Base-by-base conservation (phyloP, 2,888 invertebrate genomes). In the Mythimna vitellina region DNA sequence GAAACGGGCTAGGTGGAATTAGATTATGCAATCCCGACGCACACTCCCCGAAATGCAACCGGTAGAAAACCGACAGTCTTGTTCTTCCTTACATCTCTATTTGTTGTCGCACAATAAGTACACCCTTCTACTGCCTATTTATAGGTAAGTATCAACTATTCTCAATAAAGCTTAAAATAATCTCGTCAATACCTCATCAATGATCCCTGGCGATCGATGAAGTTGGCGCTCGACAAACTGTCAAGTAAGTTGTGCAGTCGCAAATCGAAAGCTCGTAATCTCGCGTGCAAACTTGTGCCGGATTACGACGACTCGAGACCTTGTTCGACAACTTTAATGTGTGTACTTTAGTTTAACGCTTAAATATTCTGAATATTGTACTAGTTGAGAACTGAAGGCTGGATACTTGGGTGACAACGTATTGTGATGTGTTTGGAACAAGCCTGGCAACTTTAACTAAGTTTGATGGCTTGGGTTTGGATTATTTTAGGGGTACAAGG, bases 321-420 rank as follows among this genome's bases (percentile, higher is more conserved):
- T 76, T 82, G 85, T 78, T 84, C 78, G 51, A 69, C 73, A 78
- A 82, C 76, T 78, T 81, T 74, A 76, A 82, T 82, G 68, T 79
- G 51, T 76, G 70, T 80, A 65, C 77, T 76, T 81, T 58, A 65
- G 73, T 76, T 67, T 63, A 64, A 73, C 69, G 78, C 69, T 80
- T 80, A 82, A 82, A 82, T 82, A 80, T 82, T 78, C 82, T 65
- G 80, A 80, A 80, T 80, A 80, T 78, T 78, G 80, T 82, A 71
- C 69, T 67, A 73, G 78, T 80, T 80, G 61, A 51, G 35, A 67
- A 78, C 42, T 80, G 25, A 9, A 51, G 64, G 64, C 35, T 62
- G 57, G 62, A 60, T 72, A 68, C 56, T 58, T 35, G 62, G 67
- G 82, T 70, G 78, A 80, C 78, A 66, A 66, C 69, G 64, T 82